Evolutionary conservation across 2,797 vertebrate species (phyloP).

Genomic region (Cichlasoma orientale): DNA sequence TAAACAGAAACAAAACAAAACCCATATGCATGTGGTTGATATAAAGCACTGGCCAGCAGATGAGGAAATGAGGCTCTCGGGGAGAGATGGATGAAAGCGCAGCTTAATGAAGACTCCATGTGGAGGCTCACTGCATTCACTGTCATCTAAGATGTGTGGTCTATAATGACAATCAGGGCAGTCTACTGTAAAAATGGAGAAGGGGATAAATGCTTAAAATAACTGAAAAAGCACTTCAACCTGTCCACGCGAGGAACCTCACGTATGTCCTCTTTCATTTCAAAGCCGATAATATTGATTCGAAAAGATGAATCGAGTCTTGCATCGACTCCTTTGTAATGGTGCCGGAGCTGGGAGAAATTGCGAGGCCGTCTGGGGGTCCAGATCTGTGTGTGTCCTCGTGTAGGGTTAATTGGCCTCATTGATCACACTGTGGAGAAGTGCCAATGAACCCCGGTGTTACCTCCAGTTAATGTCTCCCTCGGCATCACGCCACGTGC

Average conservation of each 20-base stretch:
- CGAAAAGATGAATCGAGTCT: constrained; percentile 11
- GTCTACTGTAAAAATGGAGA: not conserved
- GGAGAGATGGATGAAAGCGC: constrained; percentile 26
- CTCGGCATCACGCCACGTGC: constrained; percentile 46
- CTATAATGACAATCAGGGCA: constrained; percentile 21
- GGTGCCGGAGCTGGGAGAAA: constrained; percentile 8
- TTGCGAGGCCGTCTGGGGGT: not conserved
- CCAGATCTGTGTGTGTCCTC: constrained; percentile 31
- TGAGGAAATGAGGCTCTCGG: constrained; percentile 33
- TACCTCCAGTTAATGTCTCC: constrained; percentile 70
- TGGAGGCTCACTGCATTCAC: constrained; percentile 8
- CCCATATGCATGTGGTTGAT: not conserved
- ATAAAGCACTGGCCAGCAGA: constrained; percentile 22
- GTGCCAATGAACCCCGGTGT: constrained; percentile 58
- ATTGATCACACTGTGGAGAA: constrained; percentile 74
- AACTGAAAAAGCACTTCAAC: not conserved
- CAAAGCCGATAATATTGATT: constrained; percentile 31
- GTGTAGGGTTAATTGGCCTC: constrained; percentile 63
- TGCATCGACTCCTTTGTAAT: constrained; percentile 1
- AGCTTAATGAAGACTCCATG: constrained; percentile 49
- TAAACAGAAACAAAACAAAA: not conserved
- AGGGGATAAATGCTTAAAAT: constrained; percentile 3
- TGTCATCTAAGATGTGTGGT: constrained; percentile 17
- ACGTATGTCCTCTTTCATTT: constrained; percentile 24
- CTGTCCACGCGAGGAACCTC: not conserved